Percentiles rank a stretch among this genome's conserved stretches.
phyloP scores from a whole-genome alignment of 2,113 vertebrate genomes.

The Eudyptes chrysolophus region DNA sequence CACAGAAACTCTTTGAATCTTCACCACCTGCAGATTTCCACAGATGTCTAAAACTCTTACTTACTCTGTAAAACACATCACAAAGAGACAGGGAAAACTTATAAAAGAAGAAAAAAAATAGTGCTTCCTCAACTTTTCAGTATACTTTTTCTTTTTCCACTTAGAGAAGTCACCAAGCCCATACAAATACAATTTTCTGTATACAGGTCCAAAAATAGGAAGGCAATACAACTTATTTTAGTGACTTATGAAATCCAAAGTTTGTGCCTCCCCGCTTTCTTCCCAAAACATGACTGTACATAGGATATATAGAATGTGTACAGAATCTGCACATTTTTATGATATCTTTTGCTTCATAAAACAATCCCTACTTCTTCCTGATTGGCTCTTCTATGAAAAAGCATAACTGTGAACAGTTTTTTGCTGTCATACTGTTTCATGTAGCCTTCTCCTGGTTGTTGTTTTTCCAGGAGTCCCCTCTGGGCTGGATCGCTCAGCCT shows the following conservation, averaged over 20 bases:
- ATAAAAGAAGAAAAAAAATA: background rate
- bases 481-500: background rate
- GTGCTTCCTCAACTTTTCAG: background rate
- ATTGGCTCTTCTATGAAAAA: background rate
- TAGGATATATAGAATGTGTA: background rate
- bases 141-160: background rate
- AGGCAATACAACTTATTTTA: background rate
- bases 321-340: background rate
- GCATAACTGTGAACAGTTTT: accelerated
- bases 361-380: background rate
- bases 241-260: background rate
- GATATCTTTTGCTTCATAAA: background rate
- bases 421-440: background rate
- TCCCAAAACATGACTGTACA: background rate
- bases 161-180: background rate
- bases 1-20: background rate
- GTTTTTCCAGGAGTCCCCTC: background rate
- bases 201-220: background rate
- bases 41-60: background rate
- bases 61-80: background rate
- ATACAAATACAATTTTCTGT: background rate
- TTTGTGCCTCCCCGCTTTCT: background rate
- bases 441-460: background rate
- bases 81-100: background rate
- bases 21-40: background rate